Evolutionary conservation across 1,140 invertebrate species (phyloP), one percentile per base, ranked within the genome.

Genomic region (Araneus ventricosus): DNA sequence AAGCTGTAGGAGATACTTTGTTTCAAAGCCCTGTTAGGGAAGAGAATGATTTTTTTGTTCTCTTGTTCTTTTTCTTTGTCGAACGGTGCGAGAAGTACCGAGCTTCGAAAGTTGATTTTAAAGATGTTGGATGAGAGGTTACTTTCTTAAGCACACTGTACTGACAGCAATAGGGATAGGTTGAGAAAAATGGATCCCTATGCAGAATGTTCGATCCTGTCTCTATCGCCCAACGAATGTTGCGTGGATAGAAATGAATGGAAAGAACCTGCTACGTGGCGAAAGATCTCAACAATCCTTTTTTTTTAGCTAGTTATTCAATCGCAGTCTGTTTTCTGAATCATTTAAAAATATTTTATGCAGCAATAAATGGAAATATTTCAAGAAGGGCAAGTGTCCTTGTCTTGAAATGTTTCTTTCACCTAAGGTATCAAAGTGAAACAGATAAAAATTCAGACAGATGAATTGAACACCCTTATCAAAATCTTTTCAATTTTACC

Each of bases 101-200:
- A 61, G 57, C n/a, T 59, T 37, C 57, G 24, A 80, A 89, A 89
- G 70, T 89, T 89, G 88, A 80, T 89, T 89, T 89, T 79, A 70
- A 89, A 89, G 88, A 89, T 89, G 86, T 88, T 34, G 61, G 37
- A 52, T 70, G 86, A 37, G 30, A 37, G n/a, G 45, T 41, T 79
- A 89, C 41, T 75, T 80, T 89, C 45, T 89, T 89, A 89, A 89
- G 70, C n/a, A 30, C 8, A 14, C 10, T 45, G 80, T 24, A 45
- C 39, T 84, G 80, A 84, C 80, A 84, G 80, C 80, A 14, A 6
- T 8, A 20, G 20, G 41, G 39, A 45, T 41, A 84, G 45, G 41
- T 24, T 84, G 27, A 84, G 45, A 84, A 84, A 52, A 45, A 84
- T 45, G 45, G 45, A 45, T n/a, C 22, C 17, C 1, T 84, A 5